A percentile compares a stretch with the other conserved stretches of the same genome.
phyloP scores from a whole-genome alignment of 2,888 invertebrate species.

The Nemurella pictetii region DNA sequence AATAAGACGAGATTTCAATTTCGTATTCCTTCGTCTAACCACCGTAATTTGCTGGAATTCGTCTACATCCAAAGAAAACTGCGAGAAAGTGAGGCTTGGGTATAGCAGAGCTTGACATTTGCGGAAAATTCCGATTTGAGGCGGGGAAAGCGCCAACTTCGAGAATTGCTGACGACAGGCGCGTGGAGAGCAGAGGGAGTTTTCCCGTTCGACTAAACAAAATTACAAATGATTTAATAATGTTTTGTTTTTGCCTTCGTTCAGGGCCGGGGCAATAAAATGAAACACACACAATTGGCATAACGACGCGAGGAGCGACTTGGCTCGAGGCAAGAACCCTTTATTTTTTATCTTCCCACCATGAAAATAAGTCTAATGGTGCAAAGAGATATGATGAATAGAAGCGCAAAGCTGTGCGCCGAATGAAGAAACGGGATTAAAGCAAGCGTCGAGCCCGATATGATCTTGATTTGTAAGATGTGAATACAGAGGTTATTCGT shows the following conservation, averaged over 20 bases:
- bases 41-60: constrained; percentile 6
- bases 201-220: not conserved
- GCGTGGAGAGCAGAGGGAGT: not conserved
- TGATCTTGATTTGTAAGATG: not conserved
- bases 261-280: not conserved
- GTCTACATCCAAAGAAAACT: not conserved
- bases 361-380: constrained; percentile 6
- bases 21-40: not conserved
- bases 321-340: not conserved
- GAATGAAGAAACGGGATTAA: not conserved
- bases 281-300: not conserved
- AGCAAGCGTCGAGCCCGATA: not conserved
- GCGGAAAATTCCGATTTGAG: not conserved
- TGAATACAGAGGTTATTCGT: not conserved
- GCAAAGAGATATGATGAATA: constrained; percentile 23
- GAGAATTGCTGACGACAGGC: not conserved
- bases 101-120: not conserved
- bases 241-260: not conserved
- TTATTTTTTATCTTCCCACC: not conserved
- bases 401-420: not conserved
- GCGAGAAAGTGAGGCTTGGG: not conserved
- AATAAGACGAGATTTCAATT: constrained; percentile 5
- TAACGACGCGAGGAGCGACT: not conserved
- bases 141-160: not conserved
- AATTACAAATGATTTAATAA: not conserved